These are phyloP conservation scores for Coleophora flavipennella DNA, from an alignment of 2,888 invertebrate species.

Conservation along the genomic window DNA sequence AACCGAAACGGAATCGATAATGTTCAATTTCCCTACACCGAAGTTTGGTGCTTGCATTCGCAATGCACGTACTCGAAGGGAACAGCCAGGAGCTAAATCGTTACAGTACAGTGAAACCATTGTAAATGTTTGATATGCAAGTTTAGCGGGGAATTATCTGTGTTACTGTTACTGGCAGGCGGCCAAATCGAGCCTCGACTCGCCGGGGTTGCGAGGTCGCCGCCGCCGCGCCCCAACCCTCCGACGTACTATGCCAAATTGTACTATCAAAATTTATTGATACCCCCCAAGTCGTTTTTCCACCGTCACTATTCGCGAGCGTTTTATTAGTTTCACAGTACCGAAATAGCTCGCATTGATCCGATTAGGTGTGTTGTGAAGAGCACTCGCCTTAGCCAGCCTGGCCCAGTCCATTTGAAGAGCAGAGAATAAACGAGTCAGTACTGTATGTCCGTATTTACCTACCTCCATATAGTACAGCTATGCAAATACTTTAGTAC, in stretches of 20 bases:
- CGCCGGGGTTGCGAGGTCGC: slow-evolving; percentile 32
- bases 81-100: too few species aligned
- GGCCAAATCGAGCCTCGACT: slow-evolving; percentile 47
- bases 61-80: too few species aligned
- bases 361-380: background rate
- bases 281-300: slow-evolving; percentile 16
- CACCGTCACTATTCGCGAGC: slow-evolving; percentile 3
- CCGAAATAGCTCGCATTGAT: slow-evolving; percentile 6
- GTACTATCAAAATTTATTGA: slow-evolving; percentile 36
- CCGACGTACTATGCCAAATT: slow-evolving; percentile 42
- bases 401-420: too few species aligned
- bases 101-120: too few species aligned
- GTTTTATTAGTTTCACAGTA: slow-evolving; percentile 1
- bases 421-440: too few species aligned
- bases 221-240: slow-evolving; percentile 18
- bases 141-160: slow-evolving; percentile 32
- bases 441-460: too few species aligned
- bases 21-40: too few species aligned
- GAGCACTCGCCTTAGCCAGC: too few species aligned
- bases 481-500: background rate
- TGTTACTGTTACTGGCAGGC: slow-evolving; percentile 50
- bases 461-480: too few species aligned
- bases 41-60: too few species aligned
- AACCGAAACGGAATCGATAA: too few species aligned
- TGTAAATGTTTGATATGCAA: slow-evolving; percentile 5